A percentile compares a stretch with the other conserved stretches of the same genome.
Conservation (phyloP, 2,113 vertebrate genomes). For the Thryonomys swinderianus region DNA sequence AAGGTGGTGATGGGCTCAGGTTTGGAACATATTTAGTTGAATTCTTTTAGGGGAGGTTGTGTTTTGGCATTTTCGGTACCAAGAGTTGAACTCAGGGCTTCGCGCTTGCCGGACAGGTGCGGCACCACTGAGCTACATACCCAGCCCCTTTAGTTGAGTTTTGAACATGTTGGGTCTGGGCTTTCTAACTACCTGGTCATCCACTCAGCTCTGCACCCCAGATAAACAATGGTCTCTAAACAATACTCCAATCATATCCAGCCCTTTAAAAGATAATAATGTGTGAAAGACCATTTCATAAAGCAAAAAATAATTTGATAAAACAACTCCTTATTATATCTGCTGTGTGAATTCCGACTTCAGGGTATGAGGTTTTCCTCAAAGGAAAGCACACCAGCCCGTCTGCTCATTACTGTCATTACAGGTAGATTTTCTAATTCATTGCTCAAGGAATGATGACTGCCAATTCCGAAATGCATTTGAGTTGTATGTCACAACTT, state of each 20-base stretch:
- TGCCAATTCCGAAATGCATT: conserved; percentile 37
- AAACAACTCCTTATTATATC: conserved; percentile 25
- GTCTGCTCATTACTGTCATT: not conserved
- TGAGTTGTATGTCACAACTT: conserved; percentile 27
- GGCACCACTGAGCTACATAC: too few relatives aligned
- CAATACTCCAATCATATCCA: not conserved
- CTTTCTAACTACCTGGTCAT: conserved; percentile 3
- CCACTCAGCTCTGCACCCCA: not conserved
- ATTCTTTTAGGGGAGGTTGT: not conserved
- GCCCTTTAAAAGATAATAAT: conserved; percentile 14
- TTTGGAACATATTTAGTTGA: not conserved
- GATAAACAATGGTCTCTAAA: not conserved
- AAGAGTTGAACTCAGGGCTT: too few relatives aligned
- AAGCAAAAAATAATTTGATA: conserved; percentile 22
- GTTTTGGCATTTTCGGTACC: too few relatives aligned
- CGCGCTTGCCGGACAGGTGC: too few relatives aligned
- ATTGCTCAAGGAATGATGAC: conserved; percentile 13
- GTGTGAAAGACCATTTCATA: not conserved
- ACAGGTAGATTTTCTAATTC: conserved; percentile 61
- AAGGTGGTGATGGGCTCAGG: not conserved
- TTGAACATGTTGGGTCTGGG: not conserved
- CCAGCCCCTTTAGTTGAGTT: not conserved
- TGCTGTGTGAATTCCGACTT: conserved; percentile 24
- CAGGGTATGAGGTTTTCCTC: not conserved
- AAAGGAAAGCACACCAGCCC: conserved; percentile 22